Conservation (phyloP, 2,113 vertebrate genomes). For the Cromileptes altivelis region DNA sequence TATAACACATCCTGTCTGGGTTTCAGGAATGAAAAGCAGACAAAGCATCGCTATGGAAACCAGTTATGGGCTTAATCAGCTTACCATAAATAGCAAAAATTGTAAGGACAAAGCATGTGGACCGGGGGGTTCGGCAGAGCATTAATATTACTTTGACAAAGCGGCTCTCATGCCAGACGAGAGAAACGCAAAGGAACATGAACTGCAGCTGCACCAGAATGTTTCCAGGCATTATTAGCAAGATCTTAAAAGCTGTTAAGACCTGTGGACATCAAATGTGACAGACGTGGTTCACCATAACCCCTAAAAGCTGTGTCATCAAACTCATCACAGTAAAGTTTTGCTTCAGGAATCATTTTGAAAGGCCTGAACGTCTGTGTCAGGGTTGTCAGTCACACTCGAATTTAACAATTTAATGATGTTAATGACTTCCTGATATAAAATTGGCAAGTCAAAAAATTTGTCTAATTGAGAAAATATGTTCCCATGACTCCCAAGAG, state of each 20-base stretch:
- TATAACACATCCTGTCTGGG: conserved; percentile 34
- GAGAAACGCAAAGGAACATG: not conserved
- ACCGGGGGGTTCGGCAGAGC: not conserved
- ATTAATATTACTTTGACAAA: conserved; percentile 34
- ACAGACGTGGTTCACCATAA: not conserved
- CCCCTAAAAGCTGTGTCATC: not conserved
- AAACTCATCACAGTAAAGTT: not conserved
- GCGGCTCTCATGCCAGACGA: not conserved
- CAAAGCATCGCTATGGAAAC: conserved; percentile 67
- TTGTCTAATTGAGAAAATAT: too few species aligned
- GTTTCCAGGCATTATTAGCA: not conserved
- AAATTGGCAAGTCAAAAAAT: not conserved
- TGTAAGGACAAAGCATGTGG: conserved; percentile 30
- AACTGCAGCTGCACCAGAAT: not conserved
- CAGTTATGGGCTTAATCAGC: conserved; percentile 55
- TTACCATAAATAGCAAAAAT: conserved; percentile 61
- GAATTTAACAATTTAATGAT: not conserved
- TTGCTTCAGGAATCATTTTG: not conserved
- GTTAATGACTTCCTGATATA: not conserved
- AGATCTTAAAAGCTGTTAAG: not conserved
- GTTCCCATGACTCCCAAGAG: too few species aligned
- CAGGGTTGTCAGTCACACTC: not conserved
- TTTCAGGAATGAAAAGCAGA: conserved; percentile 24
- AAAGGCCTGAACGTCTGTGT: not conserved
- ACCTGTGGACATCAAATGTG: not conserved